Percentiles rank a stretch among this genome's conserved stretches.
Conservation (phyloP, 2,888 invertebrate species). For the Sarcophaga variegata region DNA sequence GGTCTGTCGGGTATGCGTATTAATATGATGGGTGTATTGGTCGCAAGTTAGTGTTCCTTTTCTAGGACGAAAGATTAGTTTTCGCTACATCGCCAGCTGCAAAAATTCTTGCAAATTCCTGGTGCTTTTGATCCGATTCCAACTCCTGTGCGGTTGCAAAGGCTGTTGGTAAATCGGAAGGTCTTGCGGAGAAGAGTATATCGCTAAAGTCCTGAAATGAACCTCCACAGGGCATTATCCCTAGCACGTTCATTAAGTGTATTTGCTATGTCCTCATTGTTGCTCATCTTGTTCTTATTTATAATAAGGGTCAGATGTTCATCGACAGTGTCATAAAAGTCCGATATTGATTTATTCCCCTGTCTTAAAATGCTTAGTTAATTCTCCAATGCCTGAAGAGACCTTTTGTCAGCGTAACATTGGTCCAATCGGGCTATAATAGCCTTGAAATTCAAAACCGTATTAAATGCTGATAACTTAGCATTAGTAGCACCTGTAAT, state of each 20-base stretch:
- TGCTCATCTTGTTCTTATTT: conserved; percentile 59
- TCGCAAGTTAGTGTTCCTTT: too few species aligned
- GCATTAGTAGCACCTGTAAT: too few species aligned
- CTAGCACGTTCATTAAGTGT: too few species aligned
- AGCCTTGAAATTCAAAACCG: background rate
- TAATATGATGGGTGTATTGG: too few species aligned
- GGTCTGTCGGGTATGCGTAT: too few species aligned
- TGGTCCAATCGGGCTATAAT: conserved; percentile 34
- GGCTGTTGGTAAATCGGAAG: conserved; percentile 59
- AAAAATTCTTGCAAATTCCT: conserved; percentile 47
- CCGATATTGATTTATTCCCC: too few species aligned
- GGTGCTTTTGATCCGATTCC: conserved; percentile 42
- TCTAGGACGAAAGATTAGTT: background rate
- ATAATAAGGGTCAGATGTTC: conserved; percentile 49
- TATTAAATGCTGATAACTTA: too few species aligned
- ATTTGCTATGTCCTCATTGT: background rate
- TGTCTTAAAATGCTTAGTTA: background rate
- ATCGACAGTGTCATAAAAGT: conserved; percentile 22
- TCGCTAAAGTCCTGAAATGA: conserved; percentile 41
- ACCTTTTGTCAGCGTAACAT: conserved; percentile 30
- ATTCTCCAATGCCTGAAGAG: conserved; percentile 31
- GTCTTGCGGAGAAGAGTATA: conserved; percentile 57
- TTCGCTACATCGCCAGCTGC: conserved; percentile 27
- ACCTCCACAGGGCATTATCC: too few species aligned
- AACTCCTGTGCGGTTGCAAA: conserved; percentile 65